Evolutionary conservation across 2,888 invertebrate species (phyloP), one percentile per base, ranked within the genome.

Genomic region (Oegoconia quadripuncta): DNA sequence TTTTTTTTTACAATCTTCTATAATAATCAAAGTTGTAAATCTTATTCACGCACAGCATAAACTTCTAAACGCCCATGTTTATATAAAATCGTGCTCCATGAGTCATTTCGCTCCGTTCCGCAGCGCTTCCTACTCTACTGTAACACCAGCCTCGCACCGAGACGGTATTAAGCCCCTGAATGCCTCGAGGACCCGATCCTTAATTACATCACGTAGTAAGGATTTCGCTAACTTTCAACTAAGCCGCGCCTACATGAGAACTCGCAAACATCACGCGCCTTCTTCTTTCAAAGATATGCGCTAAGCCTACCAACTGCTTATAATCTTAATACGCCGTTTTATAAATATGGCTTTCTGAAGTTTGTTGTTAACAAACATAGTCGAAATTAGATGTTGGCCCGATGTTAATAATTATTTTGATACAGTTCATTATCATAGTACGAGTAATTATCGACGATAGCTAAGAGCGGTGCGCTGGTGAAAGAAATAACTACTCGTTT

Each of bases 271-370:
- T 64, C 71, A 71, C 65, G 73, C 65, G 62, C 61, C 51, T 44
- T 46, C 59, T 73, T 68, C 69, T 72, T 72, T 63, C 65, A 47
- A 57, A 66, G 72, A 73, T 74, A 71, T 68, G 71, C 74, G 71
- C 57, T 72, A 75, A 78, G 75, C 70, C 61, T 54, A 50, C 58
- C 65, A 63, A 68, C 65, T 68, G 71, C 50, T 59, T 59, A 58
- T 74, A 73, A 74, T 74, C 71, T 26, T 29, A 12, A 26, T 16
- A 20, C 26, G 23, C 9, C 15, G 29, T 16, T 36, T 7, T 27
- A 13, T 13, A 6, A 23, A n/a, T 3, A 23, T 23, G 9, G 23
- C 23, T 23, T 23, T 8, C n/a, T n/a, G n/a, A n/a, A n/a, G n/a
- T n/a, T n/a, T n/a, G n/a, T n/a, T n/a, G n/a, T n/a, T n/a, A n/a